Base-by-base conservation (phyloP, 2,888 invertebrate genomes). In the Galerucella calmariensis region DNA sequence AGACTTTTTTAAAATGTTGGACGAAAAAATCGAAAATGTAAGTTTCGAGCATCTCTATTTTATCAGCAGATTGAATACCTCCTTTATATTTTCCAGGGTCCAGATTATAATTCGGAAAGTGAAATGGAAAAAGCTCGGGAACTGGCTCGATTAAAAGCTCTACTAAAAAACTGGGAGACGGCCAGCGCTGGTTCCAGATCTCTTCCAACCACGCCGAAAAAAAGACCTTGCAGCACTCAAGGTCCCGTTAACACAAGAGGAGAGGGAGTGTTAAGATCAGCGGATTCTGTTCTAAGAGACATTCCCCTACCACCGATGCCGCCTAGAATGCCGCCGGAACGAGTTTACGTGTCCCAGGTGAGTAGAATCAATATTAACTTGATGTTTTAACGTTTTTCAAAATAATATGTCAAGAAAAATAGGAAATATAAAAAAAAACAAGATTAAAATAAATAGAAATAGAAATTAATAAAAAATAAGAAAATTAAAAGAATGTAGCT, bases 1-100 rank as follows among this genome's bases (percentile, higher is more conserved):
- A 85, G 95, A 97, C 86, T 97, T 97, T 89, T 97, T 97, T 90
- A 94, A 92, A 87, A 95, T 96, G 95, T 90, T 97, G 82, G 97
- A 97, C 86, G 95, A 95, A 83, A 96, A 95, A 90, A 96, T 97
- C 85, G 95, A 95, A 88, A 94, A 93, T 89, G 96, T 96, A 89
- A 90, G 90, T 88, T 41, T 41, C 9, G 35, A 41, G 9, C 35
- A 9, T 41, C 6, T 41, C 35, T 9, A 41, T 9, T 41, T 41
- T 41, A 35, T 6, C 9, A 41, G 8, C 8, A 41, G 8, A 8
- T 41, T 41, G 8, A 41, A 41, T 9, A 41, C 2, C 20, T 20
- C 20, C 20, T 41, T 41, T 66, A 62, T 41, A 53, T 27, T 44
- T 8, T 20, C 12, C 87, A 95, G 95, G 95, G 95, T 74, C 93